Evolutionary conservation across 2,113 vertebrate species (phyloP).

Genomic region (Tiliqua scincoides): DNA sequence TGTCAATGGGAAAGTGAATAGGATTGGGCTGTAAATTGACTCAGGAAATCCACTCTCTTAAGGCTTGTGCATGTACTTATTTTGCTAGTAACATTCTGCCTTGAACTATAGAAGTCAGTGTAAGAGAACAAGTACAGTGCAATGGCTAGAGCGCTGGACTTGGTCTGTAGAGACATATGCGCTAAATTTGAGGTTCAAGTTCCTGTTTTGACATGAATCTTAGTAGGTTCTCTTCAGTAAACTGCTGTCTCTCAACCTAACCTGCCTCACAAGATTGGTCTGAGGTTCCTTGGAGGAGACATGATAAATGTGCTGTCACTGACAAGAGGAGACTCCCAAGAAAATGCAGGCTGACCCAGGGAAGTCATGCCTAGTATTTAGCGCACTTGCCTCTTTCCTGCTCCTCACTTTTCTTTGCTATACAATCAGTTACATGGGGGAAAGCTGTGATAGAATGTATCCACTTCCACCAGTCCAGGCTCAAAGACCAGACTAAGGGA

Average conservation of each 20-base stretch:
- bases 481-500: too few species aligned
- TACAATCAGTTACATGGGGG: too few species aligned
- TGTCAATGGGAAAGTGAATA: too few species aligned
- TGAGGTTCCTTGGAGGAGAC: not conserved
- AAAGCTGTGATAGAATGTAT: too few species aligned
- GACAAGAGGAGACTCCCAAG: too few species aligned
- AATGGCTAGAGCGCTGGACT: not conserved
- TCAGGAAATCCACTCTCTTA: not conserved
- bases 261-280: not conserved
- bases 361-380: too few species aligned
- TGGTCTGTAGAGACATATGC: too few species aligned
- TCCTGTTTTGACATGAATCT: not conserved
- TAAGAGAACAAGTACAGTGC: not conserved
- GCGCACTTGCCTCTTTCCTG: too few species aligned
- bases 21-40: too few species aligned
- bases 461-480: too few species aligned
- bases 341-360: too few species aligned
- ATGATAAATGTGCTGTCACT: not conserved
- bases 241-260: not conserved
- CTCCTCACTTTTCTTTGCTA: too few species aligned
- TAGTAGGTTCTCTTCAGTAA: not conserved
- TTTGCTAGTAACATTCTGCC: not conserved
- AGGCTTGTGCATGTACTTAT: not conserved
- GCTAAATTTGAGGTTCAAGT: not conserved
- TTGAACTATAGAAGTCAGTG: not conserved